phyloP scores from a whole-genome alignment of 2,113 vertebrate species.

The Oreochromis aureus region DNA sequence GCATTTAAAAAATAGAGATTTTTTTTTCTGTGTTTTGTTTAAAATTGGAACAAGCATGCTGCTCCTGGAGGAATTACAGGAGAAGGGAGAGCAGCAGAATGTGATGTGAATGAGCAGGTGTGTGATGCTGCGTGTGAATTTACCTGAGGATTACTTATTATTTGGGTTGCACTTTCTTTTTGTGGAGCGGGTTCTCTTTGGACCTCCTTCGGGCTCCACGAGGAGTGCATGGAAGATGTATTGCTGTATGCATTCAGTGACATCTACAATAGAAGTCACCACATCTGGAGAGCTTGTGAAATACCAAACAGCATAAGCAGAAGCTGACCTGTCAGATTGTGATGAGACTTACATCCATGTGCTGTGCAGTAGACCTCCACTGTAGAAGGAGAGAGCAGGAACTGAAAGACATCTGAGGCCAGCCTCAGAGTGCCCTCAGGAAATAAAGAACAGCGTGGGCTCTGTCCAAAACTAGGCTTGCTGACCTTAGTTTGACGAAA shows the following conservation, averaged over 20 bases:
- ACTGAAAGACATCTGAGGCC: not conserved
- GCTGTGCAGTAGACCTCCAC: not conserved
- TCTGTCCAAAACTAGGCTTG: not conserved
- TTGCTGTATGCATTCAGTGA: not conserved
- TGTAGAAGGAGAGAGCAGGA: not conserved
- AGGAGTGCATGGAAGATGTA: not conserved
- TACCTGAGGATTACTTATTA: not conserved
- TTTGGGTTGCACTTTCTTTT: not conserved
- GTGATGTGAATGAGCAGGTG: not conserved
- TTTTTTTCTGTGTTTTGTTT: not conserved
- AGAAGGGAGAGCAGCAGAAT: not conserved
- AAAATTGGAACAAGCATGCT: not conserved
- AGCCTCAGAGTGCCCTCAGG: not conserved
- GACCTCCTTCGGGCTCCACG: not conserved
- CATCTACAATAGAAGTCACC: not conserved
- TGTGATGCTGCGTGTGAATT: not conserved
- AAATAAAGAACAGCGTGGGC: not conserved
- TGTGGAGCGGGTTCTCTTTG: not conserved
- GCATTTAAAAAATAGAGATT: not conserved
- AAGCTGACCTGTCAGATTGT: not conserved
- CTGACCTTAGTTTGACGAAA: conserved; percentile 4
- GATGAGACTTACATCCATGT: not conserved
- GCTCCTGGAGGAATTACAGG: not conserved
- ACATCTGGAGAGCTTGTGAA: not conserved
- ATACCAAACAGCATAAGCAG: not conserved